These are phyloP conservation scores for Lasius platythorax DNA, from an alignment of 2,888 invertebrate genomes.

Conservation along the genomic window DNA sequence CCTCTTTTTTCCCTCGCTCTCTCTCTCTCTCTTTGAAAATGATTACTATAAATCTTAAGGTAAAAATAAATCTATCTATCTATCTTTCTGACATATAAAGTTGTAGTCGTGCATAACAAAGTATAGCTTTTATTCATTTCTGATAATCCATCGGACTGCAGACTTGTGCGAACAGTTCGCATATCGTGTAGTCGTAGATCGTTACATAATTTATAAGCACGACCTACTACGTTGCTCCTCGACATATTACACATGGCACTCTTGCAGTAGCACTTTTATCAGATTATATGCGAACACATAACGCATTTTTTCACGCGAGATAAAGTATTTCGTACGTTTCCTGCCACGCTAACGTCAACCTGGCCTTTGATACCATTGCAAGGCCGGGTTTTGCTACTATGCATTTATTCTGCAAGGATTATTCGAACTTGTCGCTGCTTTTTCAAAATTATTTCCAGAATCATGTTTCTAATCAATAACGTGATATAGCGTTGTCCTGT, in stretches of 20 bases:
- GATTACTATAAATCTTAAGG: neutral
- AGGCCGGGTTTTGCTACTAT: neutral
- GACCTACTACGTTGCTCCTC: conserved; percentile 1
- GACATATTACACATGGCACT: conserved; percentile 15
- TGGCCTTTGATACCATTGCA: conserved; percentile 26
- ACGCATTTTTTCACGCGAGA: conserved; percentile 44
- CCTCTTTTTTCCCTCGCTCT: neutral
- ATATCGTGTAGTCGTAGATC: neutral
- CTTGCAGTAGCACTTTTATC: conserved; percentile 31
- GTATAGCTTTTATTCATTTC: conserved; percentile 40
- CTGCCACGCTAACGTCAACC: neutral
- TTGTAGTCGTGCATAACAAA: conserved; percentile 27
- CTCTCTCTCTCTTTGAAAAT: neutral
- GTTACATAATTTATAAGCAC: conserved; percentile 42
- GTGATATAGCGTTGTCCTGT: neutral
- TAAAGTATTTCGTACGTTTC: conserved; percentile 41
- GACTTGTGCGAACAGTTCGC: conserved; percentile 5
- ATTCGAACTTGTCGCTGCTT: neutral
- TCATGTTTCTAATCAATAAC: neutral
- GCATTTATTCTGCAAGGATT: conserved; percentile 2
- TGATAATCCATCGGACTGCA: conserved; percentile 42
- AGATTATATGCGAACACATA: conserved; percentile 20
- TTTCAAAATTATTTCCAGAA: conserved; percentile 23
- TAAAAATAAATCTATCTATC: neutral
- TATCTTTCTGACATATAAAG: neutral